Evolutionary conservation across 2,113 vertebrate species (phyloP), one percentile per base, ranked within the genome.

Genomic region (Callionymus lyra): DNA sequence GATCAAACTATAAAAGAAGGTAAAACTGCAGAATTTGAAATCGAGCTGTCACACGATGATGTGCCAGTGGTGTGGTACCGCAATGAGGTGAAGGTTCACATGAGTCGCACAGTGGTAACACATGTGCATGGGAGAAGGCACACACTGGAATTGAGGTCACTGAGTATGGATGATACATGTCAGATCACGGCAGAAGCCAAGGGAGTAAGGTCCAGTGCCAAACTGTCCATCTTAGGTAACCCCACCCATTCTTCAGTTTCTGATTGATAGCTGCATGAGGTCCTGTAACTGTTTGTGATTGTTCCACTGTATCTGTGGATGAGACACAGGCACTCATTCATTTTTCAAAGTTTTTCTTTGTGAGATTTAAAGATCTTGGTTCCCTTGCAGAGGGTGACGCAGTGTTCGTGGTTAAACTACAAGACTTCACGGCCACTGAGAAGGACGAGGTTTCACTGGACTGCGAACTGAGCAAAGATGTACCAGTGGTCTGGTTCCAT

Each of bases 391-490:
- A 99, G 86, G 93, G 91, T 0, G 91, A 96, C 63, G 87, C 95
- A 5, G 71, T 89, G 62, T 99, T 99, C 55, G 86, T 85, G 19
- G 84, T 90, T 70, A 97, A 95, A 76, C 72, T 98, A 18, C 90
- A 93, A 78, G 89, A 99, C 63, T 93, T 86, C 77, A 89, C 90
- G 1, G 93, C 88, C 46, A 80, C 90, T 0, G 95, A 99, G 75
- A 99, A 94, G 72, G 92, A 97, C 10, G 91, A 94, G 63, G 76
- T 98, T 51, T 82, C 60, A 16, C 74, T 99, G 48, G 79, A 89
- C 55, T 99, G 95, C 44, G 93, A 98, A 68, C 83, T 99, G 38
- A 99, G 90, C 80, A 99, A 94, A 85, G 93, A 97, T 2, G 94
- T 95, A 2, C 91, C 93, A 0, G 95, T 99, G 16, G 82, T 90